phyloP scores from a whole-genome alignment of 2,888 invertebrate genomes.

The Mimas tiliae region DNA sequence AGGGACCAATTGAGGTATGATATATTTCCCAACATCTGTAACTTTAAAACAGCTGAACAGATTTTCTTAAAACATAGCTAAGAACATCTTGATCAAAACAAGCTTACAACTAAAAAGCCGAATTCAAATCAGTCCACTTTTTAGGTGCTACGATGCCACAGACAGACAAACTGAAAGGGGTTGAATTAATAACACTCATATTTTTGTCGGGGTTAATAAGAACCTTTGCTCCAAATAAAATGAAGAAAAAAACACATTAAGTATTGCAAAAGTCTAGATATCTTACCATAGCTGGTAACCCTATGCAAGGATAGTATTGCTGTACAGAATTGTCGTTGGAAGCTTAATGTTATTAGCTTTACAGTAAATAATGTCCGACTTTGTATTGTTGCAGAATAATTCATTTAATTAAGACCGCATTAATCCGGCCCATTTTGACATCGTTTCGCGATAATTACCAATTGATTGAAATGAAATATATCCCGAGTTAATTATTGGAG shows the following conservation, averaged over 20 bases:
- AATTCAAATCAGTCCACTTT: too few species aligned
- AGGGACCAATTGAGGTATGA: too few species aligned
- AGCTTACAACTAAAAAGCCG: too few species aligned
- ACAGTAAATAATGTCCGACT: conserved; percentile 44
- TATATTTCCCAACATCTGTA: too few species aligned
- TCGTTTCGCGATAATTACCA: conserved; percentile 5
- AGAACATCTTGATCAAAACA: too few species aligned
- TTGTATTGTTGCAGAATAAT: conserved; percentile 37
- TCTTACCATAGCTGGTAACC: neutral
- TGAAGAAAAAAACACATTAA: neutral
- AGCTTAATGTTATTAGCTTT: conserved; percentile 43
- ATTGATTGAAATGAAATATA: conserved; percentile 9
- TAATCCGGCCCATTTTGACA: neutral
- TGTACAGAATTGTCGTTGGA: conserved; percentile 16
- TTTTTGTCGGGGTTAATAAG: too few species aligned
- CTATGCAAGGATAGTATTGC: neutral
- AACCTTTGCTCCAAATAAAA: too few species aligned
- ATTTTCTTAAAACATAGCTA: too few species aligned
- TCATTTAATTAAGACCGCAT: conserved; percentile 30
- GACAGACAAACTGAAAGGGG: too few species aligned
- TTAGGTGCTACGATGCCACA: too few species aligned
- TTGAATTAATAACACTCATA: too few species aligned
- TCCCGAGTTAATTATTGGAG: conserved; percentile 24
- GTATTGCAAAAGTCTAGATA: neutral
- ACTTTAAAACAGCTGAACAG: too few species aligned